phyloP scores from a whole-genome alignment of 2,797 vertebrate species.

The Melanotaenia pygmaea region DNA sequence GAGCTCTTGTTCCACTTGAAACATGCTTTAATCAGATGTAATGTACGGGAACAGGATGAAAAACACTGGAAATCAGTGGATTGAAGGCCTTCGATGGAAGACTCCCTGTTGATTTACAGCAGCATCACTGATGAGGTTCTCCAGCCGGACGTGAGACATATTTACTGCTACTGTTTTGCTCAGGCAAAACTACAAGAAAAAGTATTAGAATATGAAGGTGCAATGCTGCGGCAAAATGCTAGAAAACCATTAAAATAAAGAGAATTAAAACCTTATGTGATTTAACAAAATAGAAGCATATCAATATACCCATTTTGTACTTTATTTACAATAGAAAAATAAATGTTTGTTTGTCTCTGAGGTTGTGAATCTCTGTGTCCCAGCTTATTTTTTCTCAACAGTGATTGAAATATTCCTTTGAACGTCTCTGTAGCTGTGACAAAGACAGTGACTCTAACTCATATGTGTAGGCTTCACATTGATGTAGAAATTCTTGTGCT shows the following conservation, averaged over 20 bases:
- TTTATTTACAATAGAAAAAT: too few relatives aligned
- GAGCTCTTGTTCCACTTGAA: slow-evolving; percentile 19
- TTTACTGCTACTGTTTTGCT: slow-evolving; percentile 10
- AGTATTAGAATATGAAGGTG: slow-evolving; percentile 1
- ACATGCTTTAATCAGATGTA: slow-evolving; percentile 54
- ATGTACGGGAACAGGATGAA: slow-evolving; percentile 3
- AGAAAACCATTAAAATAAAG: background rate
- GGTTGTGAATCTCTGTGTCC: slow-evolving; percentile 21
- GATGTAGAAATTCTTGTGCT: background rate
- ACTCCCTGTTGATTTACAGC: slow-evolving; percentile 25
- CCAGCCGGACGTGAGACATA: slow-evolving; percentile 21
- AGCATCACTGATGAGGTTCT: slow-evolving; percentile 14
- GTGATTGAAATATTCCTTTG: slow-evolving; percentile 46
- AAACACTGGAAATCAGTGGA: slow-evolving; percentile 25
- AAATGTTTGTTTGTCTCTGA: slow-evolving; percentile 4
- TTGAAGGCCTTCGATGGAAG: background rate
- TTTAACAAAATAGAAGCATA: background rate
- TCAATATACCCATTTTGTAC: background rate
- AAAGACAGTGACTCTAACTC: slow-evolving; percentile 6
- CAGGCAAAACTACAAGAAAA: slow-evolving; percentile 12
- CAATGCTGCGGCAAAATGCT: background rate
- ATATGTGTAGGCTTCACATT: background rate
- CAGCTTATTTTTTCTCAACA: slow-evolving; percentile 11
- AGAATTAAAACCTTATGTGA: background rate
- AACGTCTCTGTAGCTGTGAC: slow-evolving; percentile 22